Evolutionary conservation across 30 jellyfish, hydroid and myxozoan genomes (phyloP), one percentile per base, ranked within the genome.

Genomic region (Catostylus mosaicus): DNA sequence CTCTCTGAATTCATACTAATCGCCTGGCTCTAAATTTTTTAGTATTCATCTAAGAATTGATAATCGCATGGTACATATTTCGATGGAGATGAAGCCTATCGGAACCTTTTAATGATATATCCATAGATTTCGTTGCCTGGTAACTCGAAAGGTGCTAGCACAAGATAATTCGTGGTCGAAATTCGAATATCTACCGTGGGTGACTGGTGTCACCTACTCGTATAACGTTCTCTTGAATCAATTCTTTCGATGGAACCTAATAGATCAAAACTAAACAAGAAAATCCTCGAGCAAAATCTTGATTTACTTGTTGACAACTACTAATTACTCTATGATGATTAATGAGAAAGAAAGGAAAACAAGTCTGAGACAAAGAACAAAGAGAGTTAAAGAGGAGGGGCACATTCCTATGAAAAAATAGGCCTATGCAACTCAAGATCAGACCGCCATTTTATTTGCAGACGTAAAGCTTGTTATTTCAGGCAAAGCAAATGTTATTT

Each of bases 91-190:
- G 74, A 74, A 34, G 85, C 48, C 85, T 33, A 74, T 33, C 85
- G 85, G 85, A 47, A 51, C 85, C 85, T 50, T 74, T 74, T 57
- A 74, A 31, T 48, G 85, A 74, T 74, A 74, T 74, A 74, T 74
- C 74, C 73, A 52, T 29, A 48, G 73, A 74, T 57, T 51, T 74
- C 72, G 85, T 48, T 51, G 75, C 85, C 73, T 45, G 72, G 85
- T 32, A 56, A 52, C 85, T n/a, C 40, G 24, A 12, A 51, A 74
- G 73, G 72, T 48, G 85, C 85, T 68, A 68, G 80, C 64, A 68
- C 80, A 68, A 45, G 80, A 37, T 68, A 68, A 68, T 68, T 43
- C 80, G 80, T 46, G 80, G 80, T 68, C 80, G 80, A 68, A 68
- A 68, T 40, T 68, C 36, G 80, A 68, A 68, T 37, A 68, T 68